Evolutionary conservation across 92 coral and sea anemone species (phyloP).

Genomic region (Desmophyllum pertusum): DNA sequence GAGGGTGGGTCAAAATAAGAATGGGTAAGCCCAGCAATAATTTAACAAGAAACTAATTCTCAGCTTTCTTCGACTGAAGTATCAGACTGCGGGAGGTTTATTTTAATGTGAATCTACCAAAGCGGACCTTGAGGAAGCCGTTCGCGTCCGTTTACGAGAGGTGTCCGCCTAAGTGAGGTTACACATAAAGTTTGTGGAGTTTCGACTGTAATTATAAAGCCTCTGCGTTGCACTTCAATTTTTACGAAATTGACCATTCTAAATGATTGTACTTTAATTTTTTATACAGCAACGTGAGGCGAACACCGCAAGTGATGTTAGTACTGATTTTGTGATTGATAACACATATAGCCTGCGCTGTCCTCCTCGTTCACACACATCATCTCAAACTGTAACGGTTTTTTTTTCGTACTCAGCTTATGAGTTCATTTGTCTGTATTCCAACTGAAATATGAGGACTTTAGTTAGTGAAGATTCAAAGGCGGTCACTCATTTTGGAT

Average conservation of each 20-base stretch:
- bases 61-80: background rate
- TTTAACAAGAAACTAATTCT: background rate
- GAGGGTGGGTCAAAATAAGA: background rate
- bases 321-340: slow-evolving; percentile 12
- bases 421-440: background rate
- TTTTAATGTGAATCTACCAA: background rate
- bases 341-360: slow-evolving; percentile 7
- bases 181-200: background rate
- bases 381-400: background rate
- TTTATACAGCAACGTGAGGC: slow-evolving; percentile 8
- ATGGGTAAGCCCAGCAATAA: background rate
- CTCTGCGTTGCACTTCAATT: background rate
- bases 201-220: background rate
- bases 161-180: background rate
- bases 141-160: no score
- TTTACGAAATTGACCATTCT: background rate
- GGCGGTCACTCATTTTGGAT: background rate
- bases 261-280: background rate
- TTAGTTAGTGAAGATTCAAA: background rate
- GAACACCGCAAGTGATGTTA: slow-evolving; percentile 25
- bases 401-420: background rate
- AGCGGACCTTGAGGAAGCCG: background rate
- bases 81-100: no score
- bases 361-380: background rate
- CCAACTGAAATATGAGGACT: background rate